Evolutionary conservation across 2,797 vertebrate genomes (phyloP).

Genomic region (Propithecus perrieri): DNA sequence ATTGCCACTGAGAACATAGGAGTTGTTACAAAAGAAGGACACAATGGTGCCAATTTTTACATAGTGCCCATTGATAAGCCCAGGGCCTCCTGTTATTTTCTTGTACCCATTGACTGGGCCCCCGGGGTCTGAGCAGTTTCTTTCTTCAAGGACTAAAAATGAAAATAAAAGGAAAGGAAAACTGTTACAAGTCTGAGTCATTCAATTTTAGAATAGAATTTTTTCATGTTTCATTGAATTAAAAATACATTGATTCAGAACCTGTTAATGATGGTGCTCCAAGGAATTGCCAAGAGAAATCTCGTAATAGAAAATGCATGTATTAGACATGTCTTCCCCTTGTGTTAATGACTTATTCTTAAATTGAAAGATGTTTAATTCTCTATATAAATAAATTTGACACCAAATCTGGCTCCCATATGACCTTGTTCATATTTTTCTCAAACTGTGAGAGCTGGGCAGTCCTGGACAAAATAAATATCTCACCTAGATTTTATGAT

Average conservation of each 20-base stretch:
- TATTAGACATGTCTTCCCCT: neutral
- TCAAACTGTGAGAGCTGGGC: neutral
- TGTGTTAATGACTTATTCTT: constrained; percentile 24
- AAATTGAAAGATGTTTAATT: constrained; percentile 5
- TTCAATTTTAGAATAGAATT: constrained; percentile 63
- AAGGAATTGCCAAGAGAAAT: constrained; percentile 21
- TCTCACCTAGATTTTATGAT: neutral
- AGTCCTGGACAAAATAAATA: neutral
- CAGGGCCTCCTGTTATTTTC: constrained; percentile 88
- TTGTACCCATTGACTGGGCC: constrained; percentile 92
- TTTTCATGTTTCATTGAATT: constrained; percentile 56
- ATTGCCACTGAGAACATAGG: constrained; percentile 93
- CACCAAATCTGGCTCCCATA: neutral
- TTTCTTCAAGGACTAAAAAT: constrained; percentile 90
- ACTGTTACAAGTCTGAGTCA: constrained; percentile 60
- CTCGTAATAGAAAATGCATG: neutral
- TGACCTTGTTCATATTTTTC: neutral
- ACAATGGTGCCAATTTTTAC: constrained; percentile 85
- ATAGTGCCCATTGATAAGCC: constrained; percentile 76
- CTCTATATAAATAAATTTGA: constrained; percentile 15
- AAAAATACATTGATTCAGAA: constrained; percentile 23
- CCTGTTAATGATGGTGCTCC: constrained; percentile 44
- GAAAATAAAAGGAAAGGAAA: constrained; percentile 45
- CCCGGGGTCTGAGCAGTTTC: constrained; percentile 90
- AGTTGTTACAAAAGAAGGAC: constrained; percentile 95